These are phyloP conservation scores for Corvus cornix DNA, from an alignment of 2,113 vertebrate species.

Conservation along the genomic window DNA sequence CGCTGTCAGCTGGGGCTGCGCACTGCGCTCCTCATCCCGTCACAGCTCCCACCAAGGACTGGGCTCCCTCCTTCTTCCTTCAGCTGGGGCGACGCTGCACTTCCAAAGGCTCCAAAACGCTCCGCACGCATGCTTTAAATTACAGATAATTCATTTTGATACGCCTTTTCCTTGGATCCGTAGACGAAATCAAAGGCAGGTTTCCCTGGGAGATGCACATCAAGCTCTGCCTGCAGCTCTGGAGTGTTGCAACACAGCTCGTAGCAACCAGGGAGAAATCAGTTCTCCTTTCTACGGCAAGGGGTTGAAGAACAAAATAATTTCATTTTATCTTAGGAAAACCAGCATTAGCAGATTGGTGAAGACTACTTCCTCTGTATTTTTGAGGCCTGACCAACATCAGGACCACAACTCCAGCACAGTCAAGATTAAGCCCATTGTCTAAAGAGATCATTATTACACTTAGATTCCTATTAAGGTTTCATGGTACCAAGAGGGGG, in stretches of 20 bases:
- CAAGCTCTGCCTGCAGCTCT: not conserved
- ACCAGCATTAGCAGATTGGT: not conserved
- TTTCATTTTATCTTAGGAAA: not conserved
- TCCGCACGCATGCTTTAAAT: constrained; percentile 12
- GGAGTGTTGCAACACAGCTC: not conserved
- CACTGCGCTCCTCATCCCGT: not conserved
- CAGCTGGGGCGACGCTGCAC: not conserved
- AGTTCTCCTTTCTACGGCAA: not conserved
- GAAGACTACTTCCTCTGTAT: not conserved
- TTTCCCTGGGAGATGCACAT: constrained; percentile 45
- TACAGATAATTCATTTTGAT: constrained; percentile 10
- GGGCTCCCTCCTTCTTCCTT: not conserved
- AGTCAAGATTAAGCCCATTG: not conserved
- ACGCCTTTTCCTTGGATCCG: not conserved
- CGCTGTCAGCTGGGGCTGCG: not conserved
- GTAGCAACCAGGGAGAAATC: not conserved
- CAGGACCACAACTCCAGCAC: not conserved
- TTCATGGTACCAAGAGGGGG: not conserved
- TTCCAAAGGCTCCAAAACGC: not conserved
- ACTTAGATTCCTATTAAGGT: not conserved
- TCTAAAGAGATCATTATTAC: not conserved
- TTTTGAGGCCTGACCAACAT: not conserved
- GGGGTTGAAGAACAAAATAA: constrained; percentile 1
- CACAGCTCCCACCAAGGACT: not conserved
- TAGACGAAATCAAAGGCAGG: constrained; percentile 15